Evolutionary conservation across 2,113 vertebrate species (phyloP).

Genomic region (Bubo scandiacus): DNA sequence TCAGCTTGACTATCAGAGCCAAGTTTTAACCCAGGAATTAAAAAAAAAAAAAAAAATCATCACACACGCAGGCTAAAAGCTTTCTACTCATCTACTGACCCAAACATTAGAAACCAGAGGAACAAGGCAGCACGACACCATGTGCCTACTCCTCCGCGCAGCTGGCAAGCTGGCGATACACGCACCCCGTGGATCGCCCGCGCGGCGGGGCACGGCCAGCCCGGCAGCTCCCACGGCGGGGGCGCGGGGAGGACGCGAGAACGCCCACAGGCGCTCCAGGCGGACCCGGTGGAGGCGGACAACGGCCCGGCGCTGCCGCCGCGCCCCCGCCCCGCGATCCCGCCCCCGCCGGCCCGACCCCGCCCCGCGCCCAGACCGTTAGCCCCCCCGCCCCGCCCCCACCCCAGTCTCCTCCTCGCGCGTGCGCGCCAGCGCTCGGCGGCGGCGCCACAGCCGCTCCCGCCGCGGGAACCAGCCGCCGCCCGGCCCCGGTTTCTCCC

Average conservation of each 20-base stretch:
- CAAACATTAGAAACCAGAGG: too few relatives aligned
- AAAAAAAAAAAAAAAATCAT: not conserved
- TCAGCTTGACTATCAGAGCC: accelerated
- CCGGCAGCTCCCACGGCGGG: not conserved
- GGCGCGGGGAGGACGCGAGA: not conserved
- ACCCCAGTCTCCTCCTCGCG: not conserved
- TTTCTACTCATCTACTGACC: too few relatives aligned
- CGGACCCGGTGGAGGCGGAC: too few relatives aligned
- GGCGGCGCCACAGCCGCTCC: not conserved
- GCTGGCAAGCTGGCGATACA: not conserved
- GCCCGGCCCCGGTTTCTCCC: not conserved
- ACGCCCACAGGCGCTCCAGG: not conserved
- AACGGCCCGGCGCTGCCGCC: not conserved
- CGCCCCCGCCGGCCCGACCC: not conserved
- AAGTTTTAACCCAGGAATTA: not conserved
- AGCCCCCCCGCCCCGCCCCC: not conserved
- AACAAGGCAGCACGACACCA: not conserved
- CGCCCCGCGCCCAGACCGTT: not conserved
- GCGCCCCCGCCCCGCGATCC: not conserved
- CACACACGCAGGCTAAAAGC: not conserved
- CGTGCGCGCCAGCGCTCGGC: not conserved
- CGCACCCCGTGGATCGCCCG: not conserved
- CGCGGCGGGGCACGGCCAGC: not conserved
- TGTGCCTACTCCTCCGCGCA: not conserved
- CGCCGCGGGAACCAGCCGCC: not conserved